Evolutionary conservation across 1,140 invertebrate genomes (phyloP), one percentile per base, ranked within the genome.

Genomic region (Lycorma delicatula): DNA sequence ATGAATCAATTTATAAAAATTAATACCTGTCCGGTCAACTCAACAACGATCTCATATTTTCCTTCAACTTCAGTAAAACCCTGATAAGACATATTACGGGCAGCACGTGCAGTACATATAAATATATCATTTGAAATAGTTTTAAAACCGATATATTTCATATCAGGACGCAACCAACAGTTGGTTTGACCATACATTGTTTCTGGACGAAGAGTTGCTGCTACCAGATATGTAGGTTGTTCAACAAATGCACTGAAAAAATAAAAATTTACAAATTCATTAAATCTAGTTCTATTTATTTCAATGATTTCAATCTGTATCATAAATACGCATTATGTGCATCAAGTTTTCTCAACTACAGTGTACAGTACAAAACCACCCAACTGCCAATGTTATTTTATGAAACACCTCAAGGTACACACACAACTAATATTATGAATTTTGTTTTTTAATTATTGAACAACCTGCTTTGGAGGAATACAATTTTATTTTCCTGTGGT

Each of bases 111-210:
- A 0, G 94, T 97, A 61, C 86, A 92, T 48, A 99, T 81, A 70
- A 89, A 97, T 20, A 98, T 77, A 56, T 91, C 89, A n/a, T 72
- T 69, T 58, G 86, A 80, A 6, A 80, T 72, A 4, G 82, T 81
- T 66, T 83, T 77, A 73, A 93, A 89, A 13, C 87, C 93, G 64
- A 96, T 83, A 67, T 98, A 98, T 59, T 83, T 83, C 64, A 98
- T 93, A 66, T 97, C 93, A 3, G 97, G 97, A 68, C 87, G 86
- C 1, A 99, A 70, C 94, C 96, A 99, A 71, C 96, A 98, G 71
- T 99, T 99, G 0, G 97, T 99, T 77, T 99, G 97, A 2, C 97
- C 97, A 72, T 98, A 99, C 97, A 99, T 99, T 1, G 97, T 99
- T 76, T 99, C 97, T 11, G 97, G 96, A 62, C 96, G 77, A 5